Evolutionary conservation across 2,797 vertebrate genomes (phyloP).

Genomic region (Momotus momota): DNA sequence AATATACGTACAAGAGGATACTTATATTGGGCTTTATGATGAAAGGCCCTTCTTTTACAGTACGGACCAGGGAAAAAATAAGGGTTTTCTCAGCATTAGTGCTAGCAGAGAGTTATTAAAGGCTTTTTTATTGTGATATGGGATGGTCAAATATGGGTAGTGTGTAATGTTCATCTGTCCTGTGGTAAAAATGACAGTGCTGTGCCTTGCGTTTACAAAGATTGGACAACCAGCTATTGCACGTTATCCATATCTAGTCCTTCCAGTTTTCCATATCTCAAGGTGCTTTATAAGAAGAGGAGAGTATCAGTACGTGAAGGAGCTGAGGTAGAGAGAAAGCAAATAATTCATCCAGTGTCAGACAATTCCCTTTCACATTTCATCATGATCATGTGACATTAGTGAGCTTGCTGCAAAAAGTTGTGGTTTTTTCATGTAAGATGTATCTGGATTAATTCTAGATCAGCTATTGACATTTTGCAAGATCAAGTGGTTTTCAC

Average conservation of each 20-base stretch:
- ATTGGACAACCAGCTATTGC: not conserved
- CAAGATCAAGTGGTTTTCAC: not conserved
- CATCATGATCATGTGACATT: not conserved
- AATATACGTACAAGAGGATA: not conserved
- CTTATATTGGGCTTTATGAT: not conserved
- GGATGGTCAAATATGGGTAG: not conserved
- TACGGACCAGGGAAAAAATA: not conserved
- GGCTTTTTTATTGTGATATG: not conserved
- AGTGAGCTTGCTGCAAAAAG: not conserved
- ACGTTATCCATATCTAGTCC: not conserved
- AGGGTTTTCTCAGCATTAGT: not conserved
- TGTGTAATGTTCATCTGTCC: not conserved
- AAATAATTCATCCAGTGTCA: not conserved
- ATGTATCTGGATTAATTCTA: not conserved
- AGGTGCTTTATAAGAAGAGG: not conserved
- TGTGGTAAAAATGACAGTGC: not conserved
- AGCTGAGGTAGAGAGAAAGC: not conserved
- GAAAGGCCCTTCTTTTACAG: not conserved
- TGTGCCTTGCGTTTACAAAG: not conserved
- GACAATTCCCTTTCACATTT: not conserved
- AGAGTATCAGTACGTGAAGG: not conserved
- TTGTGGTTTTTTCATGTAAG: not conserved
- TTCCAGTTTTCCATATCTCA: not conserved
- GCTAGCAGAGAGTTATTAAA: not conserved
- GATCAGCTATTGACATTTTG: not conserved